Conservation (phyloP, 2,113 vertebrate species). For the Eonycteris spelaea region DNA sequence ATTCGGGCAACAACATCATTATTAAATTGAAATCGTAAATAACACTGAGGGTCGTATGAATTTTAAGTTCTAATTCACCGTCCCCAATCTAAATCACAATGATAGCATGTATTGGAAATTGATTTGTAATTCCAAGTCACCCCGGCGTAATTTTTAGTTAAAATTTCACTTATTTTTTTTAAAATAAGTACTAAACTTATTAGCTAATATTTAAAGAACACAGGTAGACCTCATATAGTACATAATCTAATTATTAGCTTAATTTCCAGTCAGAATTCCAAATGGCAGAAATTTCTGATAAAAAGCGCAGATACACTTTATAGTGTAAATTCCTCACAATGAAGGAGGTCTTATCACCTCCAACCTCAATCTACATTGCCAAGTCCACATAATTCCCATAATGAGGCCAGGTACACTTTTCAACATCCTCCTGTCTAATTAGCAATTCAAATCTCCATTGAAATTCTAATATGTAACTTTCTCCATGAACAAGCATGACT, state of each 20-base stretch:
- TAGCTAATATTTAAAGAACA: not conserved
- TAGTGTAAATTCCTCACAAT: not conserved
- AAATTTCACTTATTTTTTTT: not conserved
- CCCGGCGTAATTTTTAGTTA: not conserved
- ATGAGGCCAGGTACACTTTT: not conserved
- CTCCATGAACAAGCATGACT: not conserved
- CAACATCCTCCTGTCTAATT: not conserved
- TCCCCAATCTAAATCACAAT: not conserved
- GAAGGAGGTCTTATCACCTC: not conserved
- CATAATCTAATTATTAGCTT: not conserved
- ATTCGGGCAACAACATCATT: not conserved
- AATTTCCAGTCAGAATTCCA: not conserved
- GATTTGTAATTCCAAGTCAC: not conserved
- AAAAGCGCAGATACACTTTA: not conserved
- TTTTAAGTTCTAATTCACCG: not conserved
- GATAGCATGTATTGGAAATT: not conserved
- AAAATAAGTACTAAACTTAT: not conserved
- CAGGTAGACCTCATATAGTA: rapidly evolving
- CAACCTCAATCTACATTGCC: not conserved
- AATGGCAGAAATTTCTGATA: not conserved
- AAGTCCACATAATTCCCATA: too few relatives aligned
- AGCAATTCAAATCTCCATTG: not conserved
- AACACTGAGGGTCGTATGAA: not conserved
- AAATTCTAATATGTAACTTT: not conserved
- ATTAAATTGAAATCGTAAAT: not conserved